A percentile compares a stretch with the other conserved stretches of the same genome.
Conservation (phyloP, 2,888 invertebrate species). For the Lissonota sp. region DNA sequence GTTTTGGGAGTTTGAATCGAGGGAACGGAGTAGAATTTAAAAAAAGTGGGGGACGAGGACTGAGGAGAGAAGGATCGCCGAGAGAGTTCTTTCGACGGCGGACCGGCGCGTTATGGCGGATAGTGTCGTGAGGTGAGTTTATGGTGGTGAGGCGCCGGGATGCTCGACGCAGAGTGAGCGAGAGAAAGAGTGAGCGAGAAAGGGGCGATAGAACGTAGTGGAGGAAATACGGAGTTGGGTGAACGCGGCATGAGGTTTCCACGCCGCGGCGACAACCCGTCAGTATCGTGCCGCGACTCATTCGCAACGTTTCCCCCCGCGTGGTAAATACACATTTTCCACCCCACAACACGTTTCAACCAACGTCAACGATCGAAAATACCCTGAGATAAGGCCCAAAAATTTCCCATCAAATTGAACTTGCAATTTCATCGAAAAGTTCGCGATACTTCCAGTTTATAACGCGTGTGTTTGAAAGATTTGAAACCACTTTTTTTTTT, state of each 20-base stretch:
- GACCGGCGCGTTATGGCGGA: slow-evolving; percentile 59
- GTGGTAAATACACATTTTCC: slow-evolving; percentile 32
- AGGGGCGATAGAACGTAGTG: slow-evolving; percentile 64
- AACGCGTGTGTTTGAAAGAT: neutral
- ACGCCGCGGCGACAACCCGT: slow-evolving; percentile 78
- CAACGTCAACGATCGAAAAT: no score
- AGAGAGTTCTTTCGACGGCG: slow-evolving; percentile 30
- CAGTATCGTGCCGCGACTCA: slow-evolving; percentile 82
- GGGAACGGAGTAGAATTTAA: neutral
- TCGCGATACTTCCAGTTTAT: neutral
- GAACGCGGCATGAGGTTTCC: slow-evolving; percentile 80
- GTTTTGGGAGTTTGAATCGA: slow-evolving; percentile 25
- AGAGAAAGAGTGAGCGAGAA: slow-evolving; percentile 65
- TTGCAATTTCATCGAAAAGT: no score
- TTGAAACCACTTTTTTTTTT: neutral
- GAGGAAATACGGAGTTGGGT: slow-evolving; percentile 62
- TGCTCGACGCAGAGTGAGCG: slow-evolving; percentile 54
- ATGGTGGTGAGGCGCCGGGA: slow-evolving; percentile 39
- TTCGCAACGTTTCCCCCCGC: slow-evolving; percentile 76
- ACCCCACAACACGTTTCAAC: neutral
- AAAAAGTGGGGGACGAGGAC: slow-evolving; percentile 22
- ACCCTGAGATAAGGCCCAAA: no score
- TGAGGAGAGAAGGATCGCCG: slow-evolving; percentile 41
- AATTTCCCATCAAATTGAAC: no score
- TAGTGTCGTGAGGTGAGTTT: slow-evolving; percentile 18